phyloP scores from a whole-genome alignment of 2,113 vertebrate species.

The Antigone vipio region DNA sequence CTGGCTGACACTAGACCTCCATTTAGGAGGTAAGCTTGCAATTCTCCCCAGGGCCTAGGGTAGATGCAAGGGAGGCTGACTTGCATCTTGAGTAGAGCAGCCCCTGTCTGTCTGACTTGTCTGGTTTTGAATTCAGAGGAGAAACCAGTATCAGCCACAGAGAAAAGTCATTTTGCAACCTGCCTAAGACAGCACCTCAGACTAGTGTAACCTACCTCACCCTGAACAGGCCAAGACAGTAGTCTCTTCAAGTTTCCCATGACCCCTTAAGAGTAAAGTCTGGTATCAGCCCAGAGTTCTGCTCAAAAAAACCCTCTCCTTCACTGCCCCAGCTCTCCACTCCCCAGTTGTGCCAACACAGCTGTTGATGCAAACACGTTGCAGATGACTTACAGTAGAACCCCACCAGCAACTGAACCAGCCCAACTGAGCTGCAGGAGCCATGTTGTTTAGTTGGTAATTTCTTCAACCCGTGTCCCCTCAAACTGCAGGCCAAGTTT shows the following conservation, averaged over 20 bases:
- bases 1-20: no score
- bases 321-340: background rate
- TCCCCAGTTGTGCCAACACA: background rate
- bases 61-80: no score
- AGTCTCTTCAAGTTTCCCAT: background rate
- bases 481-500: background rate
- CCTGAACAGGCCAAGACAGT: no score
- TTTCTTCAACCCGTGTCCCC: background rate
- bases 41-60: no score
- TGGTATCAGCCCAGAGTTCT: background rate
- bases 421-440: fast-evolving
- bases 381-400: background rate
- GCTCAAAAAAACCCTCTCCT: background rate
- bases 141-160: no score
- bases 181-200: no score
- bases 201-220: no score
- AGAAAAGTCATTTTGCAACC: no score
- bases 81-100: no score
- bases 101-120: no score
- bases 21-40: no score
- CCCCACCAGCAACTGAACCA: background rate
- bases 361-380: background rate
- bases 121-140: no score
- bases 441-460: background rate
- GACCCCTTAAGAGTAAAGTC: background rate